Evolutionary conservation across 2,113 vertebrate genomes (phyloP), one percentile per base, ranked within the genome.

Genomic region (Elaphurus davidianus): DNA sequence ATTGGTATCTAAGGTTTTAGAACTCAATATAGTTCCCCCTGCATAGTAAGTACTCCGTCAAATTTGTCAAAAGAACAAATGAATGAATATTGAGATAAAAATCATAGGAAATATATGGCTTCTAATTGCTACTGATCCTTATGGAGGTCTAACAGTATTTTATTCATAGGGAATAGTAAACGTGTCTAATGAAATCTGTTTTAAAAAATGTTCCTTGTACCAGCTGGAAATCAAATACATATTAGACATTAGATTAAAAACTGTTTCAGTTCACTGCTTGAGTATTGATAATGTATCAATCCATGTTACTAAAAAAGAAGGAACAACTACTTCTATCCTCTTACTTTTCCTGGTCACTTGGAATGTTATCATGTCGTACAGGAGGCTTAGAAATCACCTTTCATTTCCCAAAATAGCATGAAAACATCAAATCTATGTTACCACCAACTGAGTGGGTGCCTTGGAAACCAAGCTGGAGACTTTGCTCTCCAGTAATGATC

Each of bases 221-320:
- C 87, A 93, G 96, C 15, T 78, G 27, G 55, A 95, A 95, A 52
- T 33, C 50, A 84, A 97, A 97, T 60, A 67, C 19, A 79, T 91
- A 67, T 83, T 88, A 78, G 82, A 50, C 55, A 52, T 79, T 79
- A 91, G 40, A 40, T 74, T 40, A 60, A 84, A 96, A 79, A 74
- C 13, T 43, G n/a, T 43, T 85, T 82, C 30, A 55, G 50, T 4
- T 86, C 60, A 67, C 45, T 23, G 19, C 76, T 88, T 96, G 45
- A 78, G 47, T 74, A 45, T 36, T 62, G 47, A 64, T 15, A 52
- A 47, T 25, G 23, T 33, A 28, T 25, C n/a, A 84, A 50, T n/a
- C 11, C 43, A 13, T 45, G 43, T 52, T 47, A 54, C 30, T 50
- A 43, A 90, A 92, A 45, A 40, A 15, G 50, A 93, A 59, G 9